Conservation (phyloP, 2,113 vertebrate species). For the Charina bottae region DNA sequence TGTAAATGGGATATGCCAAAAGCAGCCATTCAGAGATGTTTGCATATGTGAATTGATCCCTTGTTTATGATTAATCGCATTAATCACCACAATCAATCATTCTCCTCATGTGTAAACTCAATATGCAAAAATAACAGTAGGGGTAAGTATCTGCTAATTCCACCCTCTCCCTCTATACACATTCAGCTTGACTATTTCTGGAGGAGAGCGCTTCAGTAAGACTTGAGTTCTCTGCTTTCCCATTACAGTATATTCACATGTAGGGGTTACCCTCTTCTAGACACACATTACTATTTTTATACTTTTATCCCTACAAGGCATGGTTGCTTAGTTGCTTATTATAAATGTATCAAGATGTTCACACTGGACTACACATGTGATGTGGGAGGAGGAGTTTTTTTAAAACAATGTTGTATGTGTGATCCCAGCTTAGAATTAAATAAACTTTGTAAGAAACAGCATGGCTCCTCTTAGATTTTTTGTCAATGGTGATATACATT, state of each 20-base stretch:
- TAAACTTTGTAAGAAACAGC: neutral
- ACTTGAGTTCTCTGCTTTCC: no score
- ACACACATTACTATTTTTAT: no score
- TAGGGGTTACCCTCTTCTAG: no score
- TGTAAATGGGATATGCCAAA: neutral
- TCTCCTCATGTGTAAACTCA: no score
- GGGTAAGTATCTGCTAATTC: no score
- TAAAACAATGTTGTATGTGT: neutral
- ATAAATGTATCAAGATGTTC: neutral
- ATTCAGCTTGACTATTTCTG: no score
- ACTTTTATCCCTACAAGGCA: neutral
- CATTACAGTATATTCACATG: no score
- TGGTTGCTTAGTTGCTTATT: neutral
- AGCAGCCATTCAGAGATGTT: conserved; percentile 10
- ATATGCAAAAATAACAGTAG: no score
- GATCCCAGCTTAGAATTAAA: neutral
- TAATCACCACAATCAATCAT: neutral
- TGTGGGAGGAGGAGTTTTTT: neutral
- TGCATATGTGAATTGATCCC: neutral
- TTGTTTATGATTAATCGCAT: conserved; percentile 4
- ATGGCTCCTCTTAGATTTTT: neutral
- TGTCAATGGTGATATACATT: neutral
- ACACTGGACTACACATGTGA: neutral
- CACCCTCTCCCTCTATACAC: no score
- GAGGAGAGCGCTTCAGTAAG: no score